These are phyloP conservation scores for Phoenoteleia sp. DNA, from an alignment of 2,888 invertebrate genomes.

Conservation along the genomic window DNA sequence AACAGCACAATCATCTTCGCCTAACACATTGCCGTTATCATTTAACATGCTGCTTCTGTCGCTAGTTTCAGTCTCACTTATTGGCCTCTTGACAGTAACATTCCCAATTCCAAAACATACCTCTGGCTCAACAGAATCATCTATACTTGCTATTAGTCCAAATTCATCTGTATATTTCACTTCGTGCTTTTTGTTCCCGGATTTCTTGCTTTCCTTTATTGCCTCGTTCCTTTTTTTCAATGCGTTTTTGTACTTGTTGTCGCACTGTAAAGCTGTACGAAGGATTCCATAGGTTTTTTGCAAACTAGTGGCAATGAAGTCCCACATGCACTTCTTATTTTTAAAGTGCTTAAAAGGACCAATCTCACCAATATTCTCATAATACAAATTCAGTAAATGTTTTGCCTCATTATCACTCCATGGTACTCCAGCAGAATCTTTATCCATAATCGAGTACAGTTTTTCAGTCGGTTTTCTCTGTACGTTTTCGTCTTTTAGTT, in stretches of 20 bases:
- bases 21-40: neutral
- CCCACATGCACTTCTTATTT: conserved; percentile 18
- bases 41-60: neutral
- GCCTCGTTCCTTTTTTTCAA: conserved; percentile 12
- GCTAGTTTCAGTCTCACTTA: neutral
- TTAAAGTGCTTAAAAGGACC: conserved; percentile 11
- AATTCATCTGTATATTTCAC: neutral
- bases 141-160: neutral
- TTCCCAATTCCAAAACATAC: conserved; percentile 9
- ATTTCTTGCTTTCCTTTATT: neutral
- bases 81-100: neutral
- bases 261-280: neutral
- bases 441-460: neutral
- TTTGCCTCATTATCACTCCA: conserved; percentile 12
- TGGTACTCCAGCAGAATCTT: conserved; percentile 3
- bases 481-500: neutral
- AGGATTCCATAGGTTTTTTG: neutral
- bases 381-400: neutral
- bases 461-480: conserved; percentile 2
- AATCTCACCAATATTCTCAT: neutral
- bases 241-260: neutral
- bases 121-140: conserved; percentile 7
- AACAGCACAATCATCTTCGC: neutral
- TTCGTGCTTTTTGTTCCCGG: neutral
- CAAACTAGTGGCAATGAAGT: neutral